These are phyloP conservation scores for Platyrinchus mystaceus DNA, from an alignment of 2,797 vertebrate genomes.

Conservation along the genomic window DNA sequence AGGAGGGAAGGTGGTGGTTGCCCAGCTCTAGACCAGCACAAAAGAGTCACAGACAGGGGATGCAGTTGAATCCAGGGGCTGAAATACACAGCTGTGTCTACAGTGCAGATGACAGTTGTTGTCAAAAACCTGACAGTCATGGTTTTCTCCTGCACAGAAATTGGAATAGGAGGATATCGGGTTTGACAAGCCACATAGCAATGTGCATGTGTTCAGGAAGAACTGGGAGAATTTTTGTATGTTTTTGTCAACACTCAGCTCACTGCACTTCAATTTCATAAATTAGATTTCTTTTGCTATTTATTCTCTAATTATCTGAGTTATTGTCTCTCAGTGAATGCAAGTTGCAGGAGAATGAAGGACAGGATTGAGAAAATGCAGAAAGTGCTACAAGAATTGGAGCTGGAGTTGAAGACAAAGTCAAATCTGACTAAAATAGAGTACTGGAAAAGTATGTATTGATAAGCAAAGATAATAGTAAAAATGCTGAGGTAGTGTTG, in stretches of 20 bases:
- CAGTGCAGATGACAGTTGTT: not conserved
- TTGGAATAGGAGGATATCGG: not conserved
- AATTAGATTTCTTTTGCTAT: not conserved
- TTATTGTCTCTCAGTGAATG: not conserved
- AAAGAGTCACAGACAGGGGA: fast-evolving
- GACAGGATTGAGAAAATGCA: not conserved
- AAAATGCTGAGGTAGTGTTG: not conserved
- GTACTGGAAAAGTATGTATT: not conserved
- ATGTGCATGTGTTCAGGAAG: not conserved
- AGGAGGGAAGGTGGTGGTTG: not conserved
- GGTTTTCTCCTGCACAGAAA: not conserved
- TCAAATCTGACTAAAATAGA: not conserved
- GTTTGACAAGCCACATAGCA: not conserved
- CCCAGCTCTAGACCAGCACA: not conserved
- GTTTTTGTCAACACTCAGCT: not conserved
- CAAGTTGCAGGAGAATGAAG: not conserved
- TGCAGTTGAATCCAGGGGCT: not conserved
- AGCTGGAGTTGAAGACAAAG: not conserved
- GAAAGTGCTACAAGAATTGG: not conserved
- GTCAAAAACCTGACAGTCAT: not conserved
- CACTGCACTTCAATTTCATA: not conserved
- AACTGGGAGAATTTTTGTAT: not conserved
- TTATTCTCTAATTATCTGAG: not conserved
- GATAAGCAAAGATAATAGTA: not conserved
- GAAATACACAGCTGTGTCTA: not conserved